phyloP scores from a whole-genome alignment of 2,888 invertebrate genomes.

The Octonoba sinensis region DNA sequence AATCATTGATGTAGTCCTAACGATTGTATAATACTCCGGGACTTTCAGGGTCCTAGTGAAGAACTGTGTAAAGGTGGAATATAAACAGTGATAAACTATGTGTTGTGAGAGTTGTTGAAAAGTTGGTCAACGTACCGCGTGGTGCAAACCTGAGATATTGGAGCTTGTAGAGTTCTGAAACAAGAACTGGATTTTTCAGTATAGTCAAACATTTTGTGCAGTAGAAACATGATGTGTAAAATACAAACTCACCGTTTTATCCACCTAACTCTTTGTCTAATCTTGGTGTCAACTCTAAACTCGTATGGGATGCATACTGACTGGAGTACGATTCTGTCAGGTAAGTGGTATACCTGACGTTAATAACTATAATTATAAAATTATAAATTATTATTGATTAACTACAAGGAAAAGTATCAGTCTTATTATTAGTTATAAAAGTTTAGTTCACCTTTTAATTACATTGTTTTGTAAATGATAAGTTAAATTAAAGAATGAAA shows the following conservation, averaged over 20 bases:
- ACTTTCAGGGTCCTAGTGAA: no score
- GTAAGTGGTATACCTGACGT: slow-evolving; percentile 17
- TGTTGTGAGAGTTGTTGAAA: slow-evolving; percentile 46
- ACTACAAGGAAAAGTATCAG: no score
- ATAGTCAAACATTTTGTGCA: not conserved
- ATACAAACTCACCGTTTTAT: slow-evolving; percentile 9
- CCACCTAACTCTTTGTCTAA: slow-evolving; percentile 34
- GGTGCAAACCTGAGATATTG: not conserved
- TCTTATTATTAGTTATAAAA: no score
- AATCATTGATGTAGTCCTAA: no score
- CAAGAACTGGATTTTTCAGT: no score
- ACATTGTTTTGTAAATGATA: no score
- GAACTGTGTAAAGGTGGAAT: slow-evolving; percentile 9
- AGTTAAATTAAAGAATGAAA: no score
- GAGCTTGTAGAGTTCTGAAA: no score
- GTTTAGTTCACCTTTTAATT: no score
- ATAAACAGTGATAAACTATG: slow-evolving; percentile 39
- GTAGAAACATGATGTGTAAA: slow-evolving; percentile 33
- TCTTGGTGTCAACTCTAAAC: slow-evolving; percentile 38
- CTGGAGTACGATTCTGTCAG: slow-evolving; percentile 62
- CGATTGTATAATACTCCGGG: no score
- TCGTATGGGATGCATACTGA: slow-evolving; percentile 48
- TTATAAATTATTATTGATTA: no score
- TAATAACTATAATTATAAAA: no score
- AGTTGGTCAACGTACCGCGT: slow-evolving; percentile 34